Percentiles rank a stretch among this genome's conserved stretches.
Conservation (phyloP, 2,113 vertebrate genomes). For the Raja brachyura region DNA sequence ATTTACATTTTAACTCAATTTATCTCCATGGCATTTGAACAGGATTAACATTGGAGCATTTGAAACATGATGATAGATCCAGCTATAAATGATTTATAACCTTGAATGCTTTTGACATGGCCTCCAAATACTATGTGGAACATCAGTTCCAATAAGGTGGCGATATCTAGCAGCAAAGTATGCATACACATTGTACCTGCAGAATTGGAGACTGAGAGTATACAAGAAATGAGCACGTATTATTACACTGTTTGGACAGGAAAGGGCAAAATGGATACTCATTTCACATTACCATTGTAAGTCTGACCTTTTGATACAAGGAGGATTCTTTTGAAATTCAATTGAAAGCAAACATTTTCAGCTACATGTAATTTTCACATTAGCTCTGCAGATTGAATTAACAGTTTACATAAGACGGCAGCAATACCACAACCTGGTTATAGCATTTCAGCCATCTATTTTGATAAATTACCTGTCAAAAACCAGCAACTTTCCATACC, state of each 20-base stretch:
- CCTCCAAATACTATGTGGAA: not conserved
- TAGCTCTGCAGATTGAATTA: conserved; percentile 25
- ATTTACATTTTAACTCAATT: not conserved
- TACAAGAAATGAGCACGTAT: not conserved
- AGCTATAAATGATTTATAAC: not conserved
- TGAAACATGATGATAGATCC: not conserved
- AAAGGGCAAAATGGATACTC: not conserved
- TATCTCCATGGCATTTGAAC: not conserved
- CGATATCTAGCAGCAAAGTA: not conserved
- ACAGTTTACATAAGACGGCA: not conserved
- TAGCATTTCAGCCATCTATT: not conserved
- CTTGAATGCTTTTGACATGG: not conserved
- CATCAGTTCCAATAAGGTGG: not conserved
- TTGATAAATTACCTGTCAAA: conserved; percentile 29
- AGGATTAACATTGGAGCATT: not conserved
- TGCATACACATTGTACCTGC: not conserved
- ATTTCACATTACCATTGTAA: not conserved
- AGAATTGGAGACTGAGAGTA: not conserved
- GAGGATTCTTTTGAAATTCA: conserved; percentile 1
- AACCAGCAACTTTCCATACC: not conserved
- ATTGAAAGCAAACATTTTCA: not conserved
- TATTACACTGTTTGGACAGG: not conserved
- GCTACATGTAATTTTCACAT: conserved; percentile 14
- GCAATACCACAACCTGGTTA: not conserved
- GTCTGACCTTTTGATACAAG: not conserved